phyloP scores from a whole-genome alignment of 1,140 invertebrate species.

The Octopus sinensis region DNA sequence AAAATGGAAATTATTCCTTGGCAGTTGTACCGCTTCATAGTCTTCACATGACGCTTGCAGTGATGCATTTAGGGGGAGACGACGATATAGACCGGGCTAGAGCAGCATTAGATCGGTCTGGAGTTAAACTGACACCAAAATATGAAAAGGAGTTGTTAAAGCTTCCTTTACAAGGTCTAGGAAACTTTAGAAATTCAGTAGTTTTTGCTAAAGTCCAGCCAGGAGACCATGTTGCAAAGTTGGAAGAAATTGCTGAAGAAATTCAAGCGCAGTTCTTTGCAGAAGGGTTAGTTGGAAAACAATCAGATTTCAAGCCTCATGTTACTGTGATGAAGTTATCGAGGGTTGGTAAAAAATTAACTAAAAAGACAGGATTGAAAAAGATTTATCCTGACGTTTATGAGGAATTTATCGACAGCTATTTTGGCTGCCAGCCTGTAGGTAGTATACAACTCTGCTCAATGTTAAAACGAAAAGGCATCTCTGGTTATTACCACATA shows the following conservation, averaged over 20 bases:
- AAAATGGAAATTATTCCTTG: neutral
- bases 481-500: conserved; percentile 29
- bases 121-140: conserved; percentile 1
- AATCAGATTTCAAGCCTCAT: conserved; percentile 27
- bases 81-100: conserved; percentile 27
- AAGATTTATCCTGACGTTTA: conserved; percentile 24
- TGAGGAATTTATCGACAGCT: conserved; percentile 16
- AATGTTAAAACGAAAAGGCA: conserved; percentile 26
- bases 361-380: conserved; percentile 20
- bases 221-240: conserved; percentile 14
- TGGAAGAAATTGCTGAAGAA: conserved; percentile 24
- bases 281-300: conserved; percentile 21
- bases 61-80: conserved; percentile 16
- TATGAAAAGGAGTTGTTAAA: conserved; percentile 6
- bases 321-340: conserved; percentile 29
- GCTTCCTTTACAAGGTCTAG: conserved; percentile 22
- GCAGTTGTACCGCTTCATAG: conserved; percentile 19
- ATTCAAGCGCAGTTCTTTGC: conserved; percentile 20
- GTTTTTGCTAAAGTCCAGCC: conserved; percentile 26
- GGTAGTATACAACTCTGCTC: conserved; percentile 24
- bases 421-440: conserved; percentile 23
- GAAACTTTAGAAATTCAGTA: conserved; percentile 24
- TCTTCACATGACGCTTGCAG: conserved; percentile 26
- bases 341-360: conserved; percentile 19
- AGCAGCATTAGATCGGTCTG: conserved; percentile 19